Evolutionary conservation across 1,140 invertebrate genomes (phyloP).

Genomic region (Ctenoplectra terminalis): DNA sequence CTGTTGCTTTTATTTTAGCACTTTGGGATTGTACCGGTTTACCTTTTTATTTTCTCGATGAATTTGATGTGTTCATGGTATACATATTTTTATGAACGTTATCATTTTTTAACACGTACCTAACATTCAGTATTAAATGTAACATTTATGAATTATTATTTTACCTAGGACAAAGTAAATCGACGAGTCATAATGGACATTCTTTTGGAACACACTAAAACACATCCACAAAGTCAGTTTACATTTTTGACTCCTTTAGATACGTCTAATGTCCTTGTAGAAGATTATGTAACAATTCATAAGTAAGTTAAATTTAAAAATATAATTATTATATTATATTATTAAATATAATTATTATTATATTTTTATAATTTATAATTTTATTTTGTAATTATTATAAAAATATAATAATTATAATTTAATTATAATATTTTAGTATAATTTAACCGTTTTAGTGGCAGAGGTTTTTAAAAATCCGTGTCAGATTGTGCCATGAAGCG

Average conservation of each 20-base stretch:
- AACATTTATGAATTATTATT: neutral
- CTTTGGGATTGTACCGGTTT: conserved; percentile 95
- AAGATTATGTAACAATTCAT: conserved; percentile 84
- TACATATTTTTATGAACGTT: conserved; percentile 49
- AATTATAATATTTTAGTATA: neutral
- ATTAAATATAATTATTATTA: too few relatives aligned
- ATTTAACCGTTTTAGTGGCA: too few relatives aligned
- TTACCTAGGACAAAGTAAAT: conserved; percentile 88
- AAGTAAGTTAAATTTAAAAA: conserved; percentile 76
- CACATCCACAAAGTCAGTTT: conserved; percentile 86
- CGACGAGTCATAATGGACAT: conserved; percentile 87
- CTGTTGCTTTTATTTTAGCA: conserved; percentile 96
- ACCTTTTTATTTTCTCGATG: conserved; percentile 98
- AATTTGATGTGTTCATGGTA: conserved; percentile 99
- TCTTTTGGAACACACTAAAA: conserved; percentile 86
- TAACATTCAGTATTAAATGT: neutral
- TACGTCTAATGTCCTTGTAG: conserved; percentile 83
- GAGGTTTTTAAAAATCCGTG: too few relatives aligned
- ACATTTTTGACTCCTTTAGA: conserved; percentile 91
- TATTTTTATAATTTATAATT: too few relatives aligned
- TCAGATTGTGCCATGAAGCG: too few relatives aligned
- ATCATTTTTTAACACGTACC: conserved; percentile 4
- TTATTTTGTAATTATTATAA: neutral
- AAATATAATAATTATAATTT: conserved; percentile 5
- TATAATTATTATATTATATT: too few relatives aligned